These are phyloP conservation scores for Hypocryptadius cinnamomeus DNA, from an alignment of 2,113 vertebrate genomes.

Conservation along the genomic window DNA sequence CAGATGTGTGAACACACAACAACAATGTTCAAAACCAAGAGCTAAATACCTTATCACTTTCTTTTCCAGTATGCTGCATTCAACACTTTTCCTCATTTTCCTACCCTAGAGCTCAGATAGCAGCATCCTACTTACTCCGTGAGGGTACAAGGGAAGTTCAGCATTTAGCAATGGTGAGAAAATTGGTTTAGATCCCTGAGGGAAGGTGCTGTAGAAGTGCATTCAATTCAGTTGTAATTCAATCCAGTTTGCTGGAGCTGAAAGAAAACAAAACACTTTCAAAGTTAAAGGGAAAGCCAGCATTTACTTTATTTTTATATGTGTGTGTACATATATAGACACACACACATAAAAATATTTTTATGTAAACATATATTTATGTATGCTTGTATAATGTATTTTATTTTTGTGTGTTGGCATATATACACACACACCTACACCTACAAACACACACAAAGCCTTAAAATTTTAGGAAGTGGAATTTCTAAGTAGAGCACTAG, in stretches of 20 bases:
- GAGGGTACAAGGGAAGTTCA: background rate
- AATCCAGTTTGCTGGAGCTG: background rate
- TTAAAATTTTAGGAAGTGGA: background rate
- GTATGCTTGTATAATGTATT: background rate
- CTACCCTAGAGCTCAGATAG: background rate
- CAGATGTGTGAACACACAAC: background rate
- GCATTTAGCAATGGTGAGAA: conserved; percentile 10
- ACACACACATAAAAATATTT: accelerated
- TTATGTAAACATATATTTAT: background rate
- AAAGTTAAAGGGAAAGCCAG: background rate
- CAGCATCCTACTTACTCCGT: background rate
- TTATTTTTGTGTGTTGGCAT: background rate
- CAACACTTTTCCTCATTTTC: background rate
- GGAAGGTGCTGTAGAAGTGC: background rate
- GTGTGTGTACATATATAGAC: accelerated
- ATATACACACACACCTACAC: background rate
- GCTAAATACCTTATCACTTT: background rate
- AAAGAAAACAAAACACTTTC: background rate
- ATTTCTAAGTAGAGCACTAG: background rate
- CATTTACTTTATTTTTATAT: background rate
- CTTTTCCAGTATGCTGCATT: background rate
- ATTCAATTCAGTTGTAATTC: background rate
- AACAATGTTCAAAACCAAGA: background rate
- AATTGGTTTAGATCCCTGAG: conserved; percentile 12
- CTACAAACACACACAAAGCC: too few relatives aligned